Evolutionary conservation across 2,113 vertebrate genomes (phyloP).

Genomic region (Nasalis larvatus): DNA sequence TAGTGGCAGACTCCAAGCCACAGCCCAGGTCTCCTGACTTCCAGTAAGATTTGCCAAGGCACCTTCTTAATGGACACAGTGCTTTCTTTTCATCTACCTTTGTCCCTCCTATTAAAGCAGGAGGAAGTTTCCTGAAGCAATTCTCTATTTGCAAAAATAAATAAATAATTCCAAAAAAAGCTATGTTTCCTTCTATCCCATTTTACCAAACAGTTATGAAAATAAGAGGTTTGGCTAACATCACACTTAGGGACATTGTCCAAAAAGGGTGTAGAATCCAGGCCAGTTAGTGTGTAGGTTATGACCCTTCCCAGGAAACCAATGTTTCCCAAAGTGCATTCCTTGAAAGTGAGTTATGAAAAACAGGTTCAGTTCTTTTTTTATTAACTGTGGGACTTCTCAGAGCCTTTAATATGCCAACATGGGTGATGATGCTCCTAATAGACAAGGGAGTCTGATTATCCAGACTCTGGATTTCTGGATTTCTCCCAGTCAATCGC

Average conservation of each 20-base stretch:
- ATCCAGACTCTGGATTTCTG: background rate
- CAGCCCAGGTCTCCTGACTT: background rate
- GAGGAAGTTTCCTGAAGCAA: background rate
- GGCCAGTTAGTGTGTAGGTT: background rate
- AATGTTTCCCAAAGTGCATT: background rate
- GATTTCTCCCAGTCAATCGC: background rate
- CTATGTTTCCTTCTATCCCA: background rate
- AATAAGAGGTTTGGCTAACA: background rate
- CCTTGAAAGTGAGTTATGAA: background rate
- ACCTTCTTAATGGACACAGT: rapidly evolving
- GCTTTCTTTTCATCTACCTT: background rate
- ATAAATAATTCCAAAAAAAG: background rate
- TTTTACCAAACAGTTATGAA: background rate
- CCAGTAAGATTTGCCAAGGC: no score
- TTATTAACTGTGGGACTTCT: background rate
- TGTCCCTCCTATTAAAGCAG: background rate
- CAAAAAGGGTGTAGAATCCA: background rate
- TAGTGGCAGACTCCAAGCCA: background rate
- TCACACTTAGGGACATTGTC: background rate
- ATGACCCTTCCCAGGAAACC: background rate
- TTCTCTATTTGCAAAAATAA: background rate
- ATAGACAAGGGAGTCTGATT: no score
- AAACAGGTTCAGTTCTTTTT: background rate
- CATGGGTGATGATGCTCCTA: background rate
- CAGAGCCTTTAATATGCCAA: background rate